Base-by-base conservation (phyloP, 2,113 vertebrate genomes). In the Pogonocichla stellata region DNA sequence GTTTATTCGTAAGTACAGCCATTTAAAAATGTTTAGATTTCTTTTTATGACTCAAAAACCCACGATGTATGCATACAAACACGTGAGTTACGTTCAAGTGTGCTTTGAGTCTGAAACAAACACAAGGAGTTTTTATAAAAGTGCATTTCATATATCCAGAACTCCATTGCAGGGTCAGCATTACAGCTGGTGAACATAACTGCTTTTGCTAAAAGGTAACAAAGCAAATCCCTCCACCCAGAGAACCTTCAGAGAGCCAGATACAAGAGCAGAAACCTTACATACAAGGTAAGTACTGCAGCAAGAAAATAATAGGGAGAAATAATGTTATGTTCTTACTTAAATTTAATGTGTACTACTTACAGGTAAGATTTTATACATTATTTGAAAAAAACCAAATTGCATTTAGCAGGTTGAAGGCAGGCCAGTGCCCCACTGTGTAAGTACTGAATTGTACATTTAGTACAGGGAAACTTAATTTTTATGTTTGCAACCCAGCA, bases 171-270 rank as follows among this genome's bases (percentile, higher is more conserved):
- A 31, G 51, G 54, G 48, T 67, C 80, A 93, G 51, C 47, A 45
- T 75, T 89, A 53, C 70, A 96, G 71, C 60, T 74, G 33, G 43
- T 19, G 47, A 72, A 28, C 8, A 4, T 31, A 40, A 51, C 67
- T 84, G 64, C 54, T 89, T 85, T 70, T 94, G 90, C 47, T 82
- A 72, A 92, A 92, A 86, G 56, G 58, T 74, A 91, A 96, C 80
- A 91, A 88, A 95, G 70, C 29, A 78, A 78, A 77, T 6, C 24
- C 19, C 18, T 86, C 28, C 88, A 84, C 56, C 31, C 29, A 6
- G 38, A 51, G 67, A 88, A 34, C 25, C 43, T 86, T 47, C 62
- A 62, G 42, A 79, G 36, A 90, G 72, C 33, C 86, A 65, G 67
- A 93, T 47, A 91, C 86, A 28, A 73, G 54, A 92, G 23, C 7